These are phyloP conservation scores for Cynopterus brachyotis DNA, from an alignment of 2,113 vertebrate genomes.

Conservation along the genomic window DNA sequence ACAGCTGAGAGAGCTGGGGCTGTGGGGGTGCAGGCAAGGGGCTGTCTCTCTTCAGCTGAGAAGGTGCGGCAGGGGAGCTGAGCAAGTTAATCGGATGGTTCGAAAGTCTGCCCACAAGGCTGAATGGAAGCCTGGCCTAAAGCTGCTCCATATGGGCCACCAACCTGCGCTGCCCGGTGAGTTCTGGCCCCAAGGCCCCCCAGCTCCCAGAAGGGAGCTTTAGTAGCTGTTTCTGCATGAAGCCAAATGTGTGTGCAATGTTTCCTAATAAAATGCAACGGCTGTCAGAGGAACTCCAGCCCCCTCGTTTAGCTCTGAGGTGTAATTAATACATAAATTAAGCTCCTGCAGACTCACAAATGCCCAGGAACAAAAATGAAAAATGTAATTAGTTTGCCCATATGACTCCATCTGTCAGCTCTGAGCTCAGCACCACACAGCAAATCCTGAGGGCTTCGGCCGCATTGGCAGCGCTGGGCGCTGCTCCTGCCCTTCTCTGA, in stretches of 20 bases:
- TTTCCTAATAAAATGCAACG: conserved; percentile 62
- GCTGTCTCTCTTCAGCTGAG: not conserved
- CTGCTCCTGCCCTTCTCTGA: not conserved
- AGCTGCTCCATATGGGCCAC: not conserved
- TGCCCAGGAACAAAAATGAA: conserved; percentile 76
- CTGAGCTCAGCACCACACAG: conserved; percentile 76
- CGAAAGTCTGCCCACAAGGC: not conserved
- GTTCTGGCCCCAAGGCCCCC: not conserved
- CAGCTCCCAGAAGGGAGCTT: not conserved
- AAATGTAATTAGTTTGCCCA: conserved; percentile 86
- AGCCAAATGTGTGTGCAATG: not conserved
- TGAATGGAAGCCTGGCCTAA: not conserved
- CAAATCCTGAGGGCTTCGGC: conserved; percentile 33
- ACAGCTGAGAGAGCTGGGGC: not conserved
- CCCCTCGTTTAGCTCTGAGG: conserved; percentile 81
- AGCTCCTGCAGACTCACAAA: conserved; percentile 81
- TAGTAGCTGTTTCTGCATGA: not conserved
- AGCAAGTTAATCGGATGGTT: not conserved
- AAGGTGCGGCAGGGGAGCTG: not conserved
- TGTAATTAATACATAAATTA: conserved; percentile 86
- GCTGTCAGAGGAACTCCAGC: conserved; percentile 70
- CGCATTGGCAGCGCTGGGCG: fast-evolving
- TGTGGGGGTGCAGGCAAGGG: fast-evolving
- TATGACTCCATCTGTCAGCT: conserved; percentile 84
- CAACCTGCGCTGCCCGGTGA: not conserved